Evolutionary conservation across 2,797 vertebrate genomes (phyloP), one percentile per base, ranked within the genome.

Genomic region (Smutsia temminckii): DNA sequence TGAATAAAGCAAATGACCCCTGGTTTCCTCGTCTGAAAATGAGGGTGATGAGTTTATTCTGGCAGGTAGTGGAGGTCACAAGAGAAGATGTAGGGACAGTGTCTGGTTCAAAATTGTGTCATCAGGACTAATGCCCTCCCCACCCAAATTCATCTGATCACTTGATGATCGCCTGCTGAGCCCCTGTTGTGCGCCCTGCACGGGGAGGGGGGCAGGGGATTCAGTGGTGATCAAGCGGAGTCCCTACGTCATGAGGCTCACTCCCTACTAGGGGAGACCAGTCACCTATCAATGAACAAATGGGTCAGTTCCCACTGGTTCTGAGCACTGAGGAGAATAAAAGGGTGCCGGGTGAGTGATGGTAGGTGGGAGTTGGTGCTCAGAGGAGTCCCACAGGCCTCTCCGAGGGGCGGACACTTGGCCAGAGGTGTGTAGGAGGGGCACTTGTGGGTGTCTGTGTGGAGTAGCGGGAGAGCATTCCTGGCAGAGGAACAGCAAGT

Each of bases 241-340:
- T 14, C 18, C 6, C n/a, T 37, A 0, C 5, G 40, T 66, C 23
- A 10, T 2, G 2, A 27, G 37, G 32, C 14, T 69, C 46, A 25
- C 27, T 72, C 78, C 64, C 17, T 8, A 11, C 21, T 6, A 0
- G 16, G 25, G 29, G 34, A 32, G 69, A 61, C 13, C 9, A 37
- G 20, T 25, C 0, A 9, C 29, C 74, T 75, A 2, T 9, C 40
- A 27, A 14, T 0, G 20, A 53, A 18, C 6, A 42, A 13, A 11
- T 18, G 7, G 25, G 21, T 46, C 55, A 4, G 2, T 7, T 57
- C 17, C 27, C 11, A 0, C 16, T 12, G 51, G 13, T 11, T 34
- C 20, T 0, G 0, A 69, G 29, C 8, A 13, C 49, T n/a, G 49
- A 8, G 63, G 29, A 37, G 49, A n/a, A 79, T 32, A 7, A 75